These are phyloP conservation scores for Crocallis elinguaria DNA, from an alignment of 2,888 invertebrate genomes.

Conservation along the genomic window DNA sequence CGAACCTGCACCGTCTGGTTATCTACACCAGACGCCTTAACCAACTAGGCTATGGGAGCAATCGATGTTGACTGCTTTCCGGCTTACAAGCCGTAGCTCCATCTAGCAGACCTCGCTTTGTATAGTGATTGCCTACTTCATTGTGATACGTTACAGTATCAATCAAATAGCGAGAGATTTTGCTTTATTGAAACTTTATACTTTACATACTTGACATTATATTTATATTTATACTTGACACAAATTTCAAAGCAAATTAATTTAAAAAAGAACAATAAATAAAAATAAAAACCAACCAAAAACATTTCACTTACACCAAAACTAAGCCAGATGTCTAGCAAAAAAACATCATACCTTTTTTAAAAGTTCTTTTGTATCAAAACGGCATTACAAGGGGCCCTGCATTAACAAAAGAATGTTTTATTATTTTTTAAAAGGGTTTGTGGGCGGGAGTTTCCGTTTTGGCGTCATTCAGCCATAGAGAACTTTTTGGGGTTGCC, in stretches of 20 bases:
- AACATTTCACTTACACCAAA: slow-evolving; percentile 17
- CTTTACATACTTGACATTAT: too few species aligned
- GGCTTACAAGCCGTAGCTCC: too few species aligned
- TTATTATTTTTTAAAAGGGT: slow-evolving; percentile 64
- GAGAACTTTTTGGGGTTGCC: slow-evolving; percentile 42
- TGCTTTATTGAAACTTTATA: too few species aligned
- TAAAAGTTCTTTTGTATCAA: slow-evolving; percentile 43
- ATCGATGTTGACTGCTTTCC: too few species aligned
- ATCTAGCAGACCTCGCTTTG: too few species aligned
- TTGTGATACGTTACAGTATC: too few species aligned
- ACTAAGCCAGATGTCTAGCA: slow-evolving; percentile 39
- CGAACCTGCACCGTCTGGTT: too few species aligned
- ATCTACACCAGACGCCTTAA: too few species aligned
- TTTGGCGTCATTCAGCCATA: slow-evolving; percentile 41
- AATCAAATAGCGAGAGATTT: too few species aligned
- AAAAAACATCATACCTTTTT: slow-evolving; percentile 31
- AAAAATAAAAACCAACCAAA: background rate
- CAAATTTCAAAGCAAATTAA: background rate
- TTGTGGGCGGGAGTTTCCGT: slow-evolving; percentile 51
- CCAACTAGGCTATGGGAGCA: too few species aligned
- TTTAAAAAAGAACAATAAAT: background rate
- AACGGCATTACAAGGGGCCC: slow-evolving; percentile 38
- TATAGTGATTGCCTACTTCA: too few species aligned
- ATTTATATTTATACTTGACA: too few species aligned
- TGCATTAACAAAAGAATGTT: slow-evolving; percentile 40